Evolutionary conservation across 2,797 vertebrate species (phyloP), one percentile per base, ranked within the genome.

Genomic region (Dermochelys coriacea): DNA sequence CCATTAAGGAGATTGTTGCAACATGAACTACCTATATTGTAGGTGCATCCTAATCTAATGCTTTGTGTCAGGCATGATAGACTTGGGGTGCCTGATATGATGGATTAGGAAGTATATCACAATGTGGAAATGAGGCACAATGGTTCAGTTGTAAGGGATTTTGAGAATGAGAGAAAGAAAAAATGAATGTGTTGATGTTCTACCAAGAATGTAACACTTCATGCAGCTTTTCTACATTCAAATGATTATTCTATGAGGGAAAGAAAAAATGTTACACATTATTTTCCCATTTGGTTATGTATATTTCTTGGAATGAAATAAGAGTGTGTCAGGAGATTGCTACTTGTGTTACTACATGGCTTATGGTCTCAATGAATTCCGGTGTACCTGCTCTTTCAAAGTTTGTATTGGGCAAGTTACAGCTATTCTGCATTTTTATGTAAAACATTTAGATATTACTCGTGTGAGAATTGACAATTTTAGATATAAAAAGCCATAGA

Each of bases 41-140:
- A 82, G 31, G n/a, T 93, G 45, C 31, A 37, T 81, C 89, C 77
- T 87, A 92, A 54, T 83, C 85, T 90, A 93, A 74, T 94, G 89
- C 41, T 93, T 96, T 95, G 95, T 92, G 19, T 64, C 80, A 94
- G 90, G 90, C 80, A 80, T 34, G 83, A 87, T 80, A 96, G 93
- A 96, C 94, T 94, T 83, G 68, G 14, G 84, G 89, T 59, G 93
- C 88, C 89, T 93, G 96, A 95, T 95, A 91, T 94, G 89, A 97
- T 84, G 91, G 85, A 95, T 96, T 90, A 92, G 75, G 47, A 96
- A 52, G 25, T 85, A 80, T 49, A 57, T 29, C 57, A 89, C 31
- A 94, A 83, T n/a, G 86, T 77, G 80, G 71, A 82, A 96, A 45
- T 77, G 84, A 90, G 87, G 91, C 0, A 9, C 29, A 88, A 87